phyloP scores from a whole-genome alignment of 2,888 invertebrate genomes.

The Zonitis immaculata region DNA sequence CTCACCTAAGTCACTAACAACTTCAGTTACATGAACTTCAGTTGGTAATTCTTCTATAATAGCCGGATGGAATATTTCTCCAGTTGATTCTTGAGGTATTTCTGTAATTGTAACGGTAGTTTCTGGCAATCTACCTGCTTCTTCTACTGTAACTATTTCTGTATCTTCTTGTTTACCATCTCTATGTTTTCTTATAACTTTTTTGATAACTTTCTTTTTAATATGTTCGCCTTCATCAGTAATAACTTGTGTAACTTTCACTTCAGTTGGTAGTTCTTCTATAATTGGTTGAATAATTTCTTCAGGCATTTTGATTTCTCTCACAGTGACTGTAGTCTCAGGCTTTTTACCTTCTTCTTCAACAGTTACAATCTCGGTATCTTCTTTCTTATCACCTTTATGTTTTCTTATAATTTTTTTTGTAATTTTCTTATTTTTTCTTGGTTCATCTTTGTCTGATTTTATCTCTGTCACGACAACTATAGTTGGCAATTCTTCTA shows the following conservation, averaged over 20 bases:
- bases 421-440: constrained; percentile 34
- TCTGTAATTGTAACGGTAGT: constrained; percentile 47
- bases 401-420: constrained; percentile 35
- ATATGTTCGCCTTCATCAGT: constrained; percentile 32
- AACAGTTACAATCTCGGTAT: constrained; percentile 45
- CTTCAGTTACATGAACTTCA: constrained; percentile 32
- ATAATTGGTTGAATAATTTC: constrained; percentile 34
- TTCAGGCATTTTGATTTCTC: constrained; percentile 23
- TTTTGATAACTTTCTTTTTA: constrained; percentile 37
- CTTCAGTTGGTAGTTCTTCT: constrained; percentile 41
- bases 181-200: constrained; percentile 40
- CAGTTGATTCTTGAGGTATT: constrained; percentile 27
- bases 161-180: constrained; percentile 38
- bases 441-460: constrained; percentile 39
- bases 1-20: constrained; percentile 25
- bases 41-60: constrained; percentile 31
- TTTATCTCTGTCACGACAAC: constrained; percentile 34
- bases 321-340: constrained; percentile 35
- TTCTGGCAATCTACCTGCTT: constrained; percentile 48
- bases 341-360: constrained; percentile 14
- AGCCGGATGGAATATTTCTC: constrained; percentile 1
- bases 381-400: constrained; percentile 31
- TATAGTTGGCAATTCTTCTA: constrained; percentile 37
- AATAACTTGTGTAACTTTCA: constrained; percentile 30
- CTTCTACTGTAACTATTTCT: constrained; percentile 50